These are phyloP conservation scores for Cheilinus undulatus DNA, from an alignment of 2,113 vertebrate species.

Conservation along the genomic window DNA sequence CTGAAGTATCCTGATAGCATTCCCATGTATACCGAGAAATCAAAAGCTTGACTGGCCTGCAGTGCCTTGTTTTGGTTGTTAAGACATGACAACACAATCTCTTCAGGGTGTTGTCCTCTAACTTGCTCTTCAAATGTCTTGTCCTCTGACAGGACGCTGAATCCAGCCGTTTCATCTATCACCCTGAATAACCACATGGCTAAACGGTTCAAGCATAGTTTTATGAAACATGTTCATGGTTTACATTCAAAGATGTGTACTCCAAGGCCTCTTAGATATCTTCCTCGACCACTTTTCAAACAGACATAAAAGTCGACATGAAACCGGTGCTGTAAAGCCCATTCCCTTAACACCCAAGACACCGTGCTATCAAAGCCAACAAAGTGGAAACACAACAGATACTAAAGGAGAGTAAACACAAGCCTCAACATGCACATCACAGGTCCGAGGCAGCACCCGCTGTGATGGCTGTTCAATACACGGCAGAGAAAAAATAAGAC, in stretches of 20 bases:
- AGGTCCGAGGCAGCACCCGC: slow-evolving; percentile 61
- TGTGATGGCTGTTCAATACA: slow-evolving; percentile 38
- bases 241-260: slow-evolving; percentile 49
- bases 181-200: slow-evolving; percentile 28
- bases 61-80: neutral
- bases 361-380: slow-evolving; percentile 64
- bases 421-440: slow-evolving; percentile 57
- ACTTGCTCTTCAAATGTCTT: slow-evolving; percentile 6
- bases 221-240: slow-evolving; percentile 30
- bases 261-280: slow-evolving; percentile 50
- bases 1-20: neutral
- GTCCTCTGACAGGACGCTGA: slow-evolving; percentile 42
- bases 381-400: slow-evolving; percentile 68
- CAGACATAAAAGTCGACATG: slow-evolving; percentile 62
- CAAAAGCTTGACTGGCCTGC: neutral
- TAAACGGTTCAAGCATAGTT: slow-evolving; percentile 21
- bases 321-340: slow-evolving; percentile 52
- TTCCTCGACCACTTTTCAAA: slow-evolving; percentile 58
- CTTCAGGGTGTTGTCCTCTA: neutral
- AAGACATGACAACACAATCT: neutral
- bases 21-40: neutral
- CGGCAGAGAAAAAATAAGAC: slow-evolving; percentile 6
- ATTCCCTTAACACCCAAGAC: slow-evolving; percentile 58
- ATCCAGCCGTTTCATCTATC: slow-evolving; percentile 23
- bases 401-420: slow-evolving; percentile 67